These are phyloP conservation scores for Cryptoblepharus egeriae DNA, from an alignment of 2,797 vertebrate species.

Conservation along the genomic window DNA sequence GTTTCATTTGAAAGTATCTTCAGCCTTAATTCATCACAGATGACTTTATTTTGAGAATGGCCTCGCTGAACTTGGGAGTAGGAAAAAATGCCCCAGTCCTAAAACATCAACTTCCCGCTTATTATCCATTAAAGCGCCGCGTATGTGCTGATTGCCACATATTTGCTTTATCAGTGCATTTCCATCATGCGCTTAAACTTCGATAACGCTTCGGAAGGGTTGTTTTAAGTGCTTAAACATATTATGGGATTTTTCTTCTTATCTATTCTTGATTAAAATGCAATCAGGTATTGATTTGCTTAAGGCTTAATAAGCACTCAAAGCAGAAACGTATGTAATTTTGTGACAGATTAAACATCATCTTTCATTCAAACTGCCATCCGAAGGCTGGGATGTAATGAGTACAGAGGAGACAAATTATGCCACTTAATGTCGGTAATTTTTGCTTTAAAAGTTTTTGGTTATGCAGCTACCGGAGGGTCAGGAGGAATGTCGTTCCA, in stretches of 20 bases:
- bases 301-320: constrained; percentile 54
- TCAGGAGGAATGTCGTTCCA: constrained; percentile 44
- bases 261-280: constrained; percentile 59
- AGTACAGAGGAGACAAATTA: constrained; percentile 51
- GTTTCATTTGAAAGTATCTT: no score
- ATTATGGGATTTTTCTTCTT: constrained; percentile 41
- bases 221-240: constrained; percentile 36
- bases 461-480: constrained; percentile 40
- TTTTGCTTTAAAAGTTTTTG: constrained; percentile 41
- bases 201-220: constrained; percentile 24
- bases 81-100: neutral
- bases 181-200: neutral
- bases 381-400: constrained; percentile 40
- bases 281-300: constrained; percentile 55
- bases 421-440: constrained; percentile 47
- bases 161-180: constrained; percentile 18
- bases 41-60: neutral
- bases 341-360: constrained; percentile 46
- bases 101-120: neutral
- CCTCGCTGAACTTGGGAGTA: neutral
- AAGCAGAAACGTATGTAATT: constrained; percentile 40
- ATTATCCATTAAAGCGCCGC: neutral
- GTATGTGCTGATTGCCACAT: neutral
- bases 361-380: constrained; percentile 46
- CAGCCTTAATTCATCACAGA: no score